Percentiles rank a stretch among this genome's conserved stretches.
Conservation (phyloP, 2,888 invertebrate genomes). For the Aricia artaxerxes region DNA sequence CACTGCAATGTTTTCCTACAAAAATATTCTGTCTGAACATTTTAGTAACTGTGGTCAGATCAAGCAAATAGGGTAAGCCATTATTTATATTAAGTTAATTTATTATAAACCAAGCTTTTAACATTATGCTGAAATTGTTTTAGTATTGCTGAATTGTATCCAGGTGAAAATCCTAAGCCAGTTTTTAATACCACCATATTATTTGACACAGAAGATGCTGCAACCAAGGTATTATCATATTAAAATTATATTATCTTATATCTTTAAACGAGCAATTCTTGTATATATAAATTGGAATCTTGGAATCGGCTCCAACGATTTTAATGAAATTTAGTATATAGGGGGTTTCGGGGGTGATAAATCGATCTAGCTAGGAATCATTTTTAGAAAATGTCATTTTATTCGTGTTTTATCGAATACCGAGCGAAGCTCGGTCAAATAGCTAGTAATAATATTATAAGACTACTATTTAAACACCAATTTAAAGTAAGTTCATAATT, state of each 20-base stretch:
- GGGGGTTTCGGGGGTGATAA: no score
- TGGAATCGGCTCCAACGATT: no score
- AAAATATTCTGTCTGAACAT: constrained; percentile 57
- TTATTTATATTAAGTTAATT: not conserved
- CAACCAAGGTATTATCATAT: constrained; percentile 51
- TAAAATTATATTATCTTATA: not conserved
- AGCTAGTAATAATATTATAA: no score
- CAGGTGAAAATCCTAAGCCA: constrained; percentile 56
- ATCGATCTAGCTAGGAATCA: no score
- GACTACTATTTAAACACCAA: no score
- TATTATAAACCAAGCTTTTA: not conserved
- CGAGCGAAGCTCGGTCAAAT: no score
- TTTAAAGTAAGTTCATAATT: no score
- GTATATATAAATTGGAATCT: no score
- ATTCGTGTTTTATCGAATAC: no score
- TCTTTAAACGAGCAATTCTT: no score
- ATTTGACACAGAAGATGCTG: constrained; percentile 58
- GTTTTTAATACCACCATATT: constrained; percentile 64
- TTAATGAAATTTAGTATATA: no score
- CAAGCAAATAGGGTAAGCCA: constrained; percentile 62
- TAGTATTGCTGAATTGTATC: constrained; percentile 64
- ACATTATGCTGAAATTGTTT: constrained; percentile 40
- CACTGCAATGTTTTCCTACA: constrained; percentile 57
- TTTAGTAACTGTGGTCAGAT: constrained; percentile 62
- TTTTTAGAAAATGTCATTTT: no score